Percentiles rank a stretch among this genome's conserved stretches.
phyloP scores from a whole-genome alignment of 2,113 vertebrate species.

The Sapayoa aenigma region DNA sequence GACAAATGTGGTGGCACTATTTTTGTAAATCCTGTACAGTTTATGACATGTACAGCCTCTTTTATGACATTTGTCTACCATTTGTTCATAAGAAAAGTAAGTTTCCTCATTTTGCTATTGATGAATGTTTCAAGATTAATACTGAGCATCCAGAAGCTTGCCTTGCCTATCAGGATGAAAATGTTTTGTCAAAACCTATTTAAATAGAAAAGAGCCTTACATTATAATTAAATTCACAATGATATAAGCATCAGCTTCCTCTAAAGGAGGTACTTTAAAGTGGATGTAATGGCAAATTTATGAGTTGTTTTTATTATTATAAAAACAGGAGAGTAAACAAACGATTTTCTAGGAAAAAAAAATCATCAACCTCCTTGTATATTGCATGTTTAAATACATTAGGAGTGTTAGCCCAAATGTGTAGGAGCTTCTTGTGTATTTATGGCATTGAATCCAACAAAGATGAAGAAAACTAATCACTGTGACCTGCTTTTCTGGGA shows the following conservation, averaged over 20 bases:
- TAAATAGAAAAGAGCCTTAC: neutral
- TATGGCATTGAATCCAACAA: neutral
- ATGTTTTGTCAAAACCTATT: neutral
- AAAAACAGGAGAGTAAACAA: neutral
- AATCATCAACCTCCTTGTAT: neutral
- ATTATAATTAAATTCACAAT: neutral
- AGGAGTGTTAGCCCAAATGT: neutral
- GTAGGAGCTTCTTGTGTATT: neutral
- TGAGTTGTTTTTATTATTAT: neutral
- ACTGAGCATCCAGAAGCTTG: neutral
- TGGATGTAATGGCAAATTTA: neutral
- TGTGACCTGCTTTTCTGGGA: constrained; percentile 16
- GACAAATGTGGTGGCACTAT: neutral
- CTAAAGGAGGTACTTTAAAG: neutral
- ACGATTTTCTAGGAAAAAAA: neutral
- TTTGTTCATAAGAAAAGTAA: neutral
- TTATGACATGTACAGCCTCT: neutral
- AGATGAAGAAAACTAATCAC: neutral
- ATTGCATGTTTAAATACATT: neutral
- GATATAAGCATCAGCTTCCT: neutral
- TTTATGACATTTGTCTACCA: neutral
- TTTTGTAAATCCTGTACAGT: neutral
- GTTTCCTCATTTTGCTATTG: neutral
- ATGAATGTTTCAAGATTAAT: neutral
- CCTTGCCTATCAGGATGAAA: neutral